Base-by-base conservation (phyloP, 2,113 vertebrate genomes). In the Zapornia atra region DNA sequence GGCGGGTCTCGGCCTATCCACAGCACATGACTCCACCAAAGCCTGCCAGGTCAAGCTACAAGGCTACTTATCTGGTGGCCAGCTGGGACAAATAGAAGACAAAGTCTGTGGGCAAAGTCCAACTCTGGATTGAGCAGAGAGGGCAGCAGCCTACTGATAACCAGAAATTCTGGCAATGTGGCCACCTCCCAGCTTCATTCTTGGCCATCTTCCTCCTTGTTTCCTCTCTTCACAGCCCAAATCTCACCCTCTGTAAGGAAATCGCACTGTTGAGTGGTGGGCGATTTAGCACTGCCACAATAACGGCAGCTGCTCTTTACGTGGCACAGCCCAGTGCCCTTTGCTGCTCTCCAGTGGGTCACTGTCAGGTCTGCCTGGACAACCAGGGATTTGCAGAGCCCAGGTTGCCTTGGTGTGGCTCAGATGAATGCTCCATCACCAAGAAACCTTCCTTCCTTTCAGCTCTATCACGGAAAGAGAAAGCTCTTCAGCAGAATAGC, bases 241-340 rank as follows among this genome's bases (percentile, higher is more conserved):
- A 78, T 51, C 29, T 26, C 54, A 56, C 36, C 16, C 6, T 69
- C 36, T 69, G 25, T 51, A 71, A 88, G 38, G 50, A 59, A 83
- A 44, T 44, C 0, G 0, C 3, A 8, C 19, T 20, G 8, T 42
- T 79, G 68, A 36, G 21, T 7, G 6, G 44, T 25, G 17, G 24
- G 3, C 40, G 9, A 19, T 73, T 79, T 64, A 60, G 12, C 29
- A 66, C 25, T 48, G 36, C 15, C 56, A 36, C 34, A 76, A 69
- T 29, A 21, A 59, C 1, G 5, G 63, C 64, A 56, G 50, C 9
- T 80, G 1, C 44, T 73, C 31, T 20, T 54, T 18, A 54, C 6
- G 3, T 29, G 65, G 54, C 77, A 68, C 34, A 73, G n/a, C 42
- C 22, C 60, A 40, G 18, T 26, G 48, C 51, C 46, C 29, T 81